Conservation (phyloP, 2,113 vertebrate species). For the Hiodon tergisus region DNA sequence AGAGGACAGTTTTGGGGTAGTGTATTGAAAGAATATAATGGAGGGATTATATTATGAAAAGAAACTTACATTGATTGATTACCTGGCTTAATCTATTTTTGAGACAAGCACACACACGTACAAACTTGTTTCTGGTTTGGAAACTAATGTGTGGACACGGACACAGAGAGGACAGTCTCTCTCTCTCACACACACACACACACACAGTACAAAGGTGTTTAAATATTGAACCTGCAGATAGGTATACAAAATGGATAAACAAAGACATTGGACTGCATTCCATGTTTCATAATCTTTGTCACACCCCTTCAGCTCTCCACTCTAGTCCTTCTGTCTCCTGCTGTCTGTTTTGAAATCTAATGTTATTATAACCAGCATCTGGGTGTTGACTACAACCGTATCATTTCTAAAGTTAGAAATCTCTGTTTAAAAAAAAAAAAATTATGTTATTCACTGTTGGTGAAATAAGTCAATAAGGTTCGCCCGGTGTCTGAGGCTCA, state of each 20-base stretch:
- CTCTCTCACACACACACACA: too few relatives aligned
- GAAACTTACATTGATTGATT: neutral
- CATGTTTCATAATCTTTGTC: neutral
- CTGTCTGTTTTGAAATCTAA: neutral
- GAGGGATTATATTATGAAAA: neutral
- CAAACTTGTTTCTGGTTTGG: too few relatives aligned
- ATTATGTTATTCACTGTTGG: neutral
- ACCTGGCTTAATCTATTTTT: neutral
- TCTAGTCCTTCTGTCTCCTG: neutral
- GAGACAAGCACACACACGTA: neutral
- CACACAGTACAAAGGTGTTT: too few relatives aligned
- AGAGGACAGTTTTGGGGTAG: neutral
- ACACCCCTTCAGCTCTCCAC: neutral
- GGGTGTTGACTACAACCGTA: too few relatives aligned
- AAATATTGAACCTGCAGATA: too few relatives aligned
- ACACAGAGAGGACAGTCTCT: too few relatives aligned
- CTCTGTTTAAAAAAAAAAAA: too few relatives aligned
- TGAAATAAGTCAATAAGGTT: neutral
- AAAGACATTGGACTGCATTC: neutral
- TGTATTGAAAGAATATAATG: neutral
- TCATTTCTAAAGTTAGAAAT: too few relatives aligned
- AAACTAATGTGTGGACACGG: too few relatives aligned
- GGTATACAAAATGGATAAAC: neutral
- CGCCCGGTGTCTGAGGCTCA: neutral
- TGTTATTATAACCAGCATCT: too few relatives aligned